Evolutionary conservation across 2,113 vertebrate species (phyloP).

Genomic region (Acinonyx jubatus): DNA sequence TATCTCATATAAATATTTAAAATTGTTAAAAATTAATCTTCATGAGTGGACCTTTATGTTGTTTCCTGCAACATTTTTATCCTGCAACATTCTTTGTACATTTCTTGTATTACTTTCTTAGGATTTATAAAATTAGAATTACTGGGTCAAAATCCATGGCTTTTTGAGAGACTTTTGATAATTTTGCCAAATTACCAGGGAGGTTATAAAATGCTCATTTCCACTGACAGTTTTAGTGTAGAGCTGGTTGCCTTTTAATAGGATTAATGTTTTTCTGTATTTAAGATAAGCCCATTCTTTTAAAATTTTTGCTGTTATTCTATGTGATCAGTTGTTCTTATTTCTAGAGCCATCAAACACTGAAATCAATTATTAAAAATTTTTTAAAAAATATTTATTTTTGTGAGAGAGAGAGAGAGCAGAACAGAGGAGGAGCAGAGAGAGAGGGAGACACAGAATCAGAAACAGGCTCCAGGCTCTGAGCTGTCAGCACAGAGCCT

Average conservation of each 20-base stretch:
- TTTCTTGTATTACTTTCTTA: neutral
- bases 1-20: neutral
- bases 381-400: too few species aligned
- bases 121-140: neutral
- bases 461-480: too few species aligned
- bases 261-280: neutral
- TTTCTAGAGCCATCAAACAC: conserved; percentile 1
- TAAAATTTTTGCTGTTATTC: neutral
- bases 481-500: too few species aligned
- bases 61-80: neutral
- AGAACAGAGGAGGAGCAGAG: too few species aligned
- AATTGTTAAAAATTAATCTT: neutral
- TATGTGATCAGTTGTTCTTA: neutral
- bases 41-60: neutral
- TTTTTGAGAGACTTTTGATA: neutral
- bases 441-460: too few species aligned
- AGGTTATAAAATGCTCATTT: neutral
- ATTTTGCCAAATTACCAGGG: neutral
- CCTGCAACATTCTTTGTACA: neutral
- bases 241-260: neutral
- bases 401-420: too few species aligned
- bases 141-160: neutral
- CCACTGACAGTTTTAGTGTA: neutral
- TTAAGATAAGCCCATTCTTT: neutral
- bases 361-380: neutral